These are phyloP conservation scores for Trachythela sp. DNA, from an alignment of 64 coral and sea anemone genomes.

Conservation along the genomic window DNA sequence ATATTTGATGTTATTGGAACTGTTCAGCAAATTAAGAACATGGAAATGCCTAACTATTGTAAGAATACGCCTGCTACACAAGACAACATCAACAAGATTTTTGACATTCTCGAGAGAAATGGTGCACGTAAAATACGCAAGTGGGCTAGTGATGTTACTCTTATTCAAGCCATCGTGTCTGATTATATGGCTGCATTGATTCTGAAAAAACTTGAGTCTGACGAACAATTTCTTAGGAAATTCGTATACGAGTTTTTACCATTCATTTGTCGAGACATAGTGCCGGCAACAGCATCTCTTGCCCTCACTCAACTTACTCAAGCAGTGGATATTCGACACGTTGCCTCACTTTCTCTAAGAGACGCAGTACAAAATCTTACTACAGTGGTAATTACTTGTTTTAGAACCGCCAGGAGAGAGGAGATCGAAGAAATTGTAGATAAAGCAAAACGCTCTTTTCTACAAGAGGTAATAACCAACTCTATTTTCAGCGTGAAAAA, in stretches of 20 bases:
- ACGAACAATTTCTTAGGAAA: too few species aligned
- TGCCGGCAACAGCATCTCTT: too few species aligned
- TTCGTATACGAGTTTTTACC: too few species aligned
- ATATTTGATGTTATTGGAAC: slow-evolving; percentile 19
- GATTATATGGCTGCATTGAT: background rate
- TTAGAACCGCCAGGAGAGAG: too few species aligned
- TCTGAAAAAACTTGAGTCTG: background rate
- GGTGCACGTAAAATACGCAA: slow-evolving; percentile 12
- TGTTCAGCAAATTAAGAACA: background rate
- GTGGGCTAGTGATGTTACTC: background rate
- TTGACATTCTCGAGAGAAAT: background rate
- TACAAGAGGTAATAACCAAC: background rate
- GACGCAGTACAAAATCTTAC: too few species aligned
- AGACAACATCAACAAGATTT: background rate
- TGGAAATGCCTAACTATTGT: too few species aligned
- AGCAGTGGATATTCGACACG: too few species aligned
- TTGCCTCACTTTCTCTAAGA: too few species aligned
- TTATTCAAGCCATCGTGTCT: background rate
- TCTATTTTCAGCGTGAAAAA: slow-evolving; percentile 30
- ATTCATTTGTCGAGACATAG: too few species aligned
- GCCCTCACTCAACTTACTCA: too few species aligned
- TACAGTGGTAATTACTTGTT: too few species aligned
- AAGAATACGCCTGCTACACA: background rate
- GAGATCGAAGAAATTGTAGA: background rate
- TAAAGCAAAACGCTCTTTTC: slow-evolving; percentile 1